These are phyloP conservation scores for Hermaeophaga mercurialis DNA, from an alignment of 2,888 invertebrate genomes.

Conservation along the genomic window DNA sequence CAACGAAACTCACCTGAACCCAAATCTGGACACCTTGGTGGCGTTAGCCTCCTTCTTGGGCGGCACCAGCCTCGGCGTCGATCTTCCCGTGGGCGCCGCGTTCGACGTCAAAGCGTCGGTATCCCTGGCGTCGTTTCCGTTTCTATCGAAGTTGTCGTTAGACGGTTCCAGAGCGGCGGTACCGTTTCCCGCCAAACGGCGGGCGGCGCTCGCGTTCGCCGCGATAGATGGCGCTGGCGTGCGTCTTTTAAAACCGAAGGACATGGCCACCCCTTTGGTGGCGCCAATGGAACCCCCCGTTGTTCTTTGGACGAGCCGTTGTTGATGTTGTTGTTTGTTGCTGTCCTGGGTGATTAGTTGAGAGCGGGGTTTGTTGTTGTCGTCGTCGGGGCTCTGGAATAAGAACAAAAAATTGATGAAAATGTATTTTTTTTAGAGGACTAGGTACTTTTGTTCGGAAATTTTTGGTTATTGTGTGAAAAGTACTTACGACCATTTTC, in stretches of 20 bases:
- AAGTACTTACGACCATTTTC: no score
- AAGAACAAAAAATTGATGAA: no score
- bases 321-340: slow-evolving; percentile 51
- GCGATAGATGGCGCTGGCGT: slow-evolving; percentile 58
- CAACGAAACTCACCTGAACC: slow-evolving; percentile 70
- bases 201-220: slow-evolving; percentile 50
- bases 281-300: not conserved
- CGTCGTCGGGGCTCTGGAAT: slow-evolving; percentile 43
- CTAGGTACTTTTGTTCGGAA: no score
- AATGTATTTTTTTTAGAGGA: no score
- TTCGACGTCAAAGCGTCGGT: slow-evolving; percentile 51
- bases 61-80: slow-evolving; percentile 68
- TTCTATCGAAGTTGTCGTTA: slow-evolving; percentile 54
- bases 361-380: slow-evolving; percentile 35
- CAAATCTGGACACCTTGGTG: slow-evolving; percentile 74
- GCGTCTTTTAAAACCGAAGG: slow-evolving; percentile 81
- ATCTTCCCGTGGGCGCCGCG: slow-evolving; percentile 63
- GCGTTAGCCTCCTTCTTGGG: slow-evolving; percentile 71
- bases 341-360: slow-evolving; percentile 20
- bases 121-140: slow-evolving; percentile 51
- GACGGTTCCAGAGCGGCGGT: slow-evolving; percentile 49
- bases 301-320: slow-evolving; percentile 2
- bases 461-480: no score
- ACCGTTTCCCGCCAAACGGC: slow-evolving; percentile 54
- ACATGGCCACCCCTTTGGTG: slow-evolving; percentile 79